Base-by-base conservation (phyloP, 2,797 vertebrate species). In the Ctenopoma kingsleyae region DNA sequence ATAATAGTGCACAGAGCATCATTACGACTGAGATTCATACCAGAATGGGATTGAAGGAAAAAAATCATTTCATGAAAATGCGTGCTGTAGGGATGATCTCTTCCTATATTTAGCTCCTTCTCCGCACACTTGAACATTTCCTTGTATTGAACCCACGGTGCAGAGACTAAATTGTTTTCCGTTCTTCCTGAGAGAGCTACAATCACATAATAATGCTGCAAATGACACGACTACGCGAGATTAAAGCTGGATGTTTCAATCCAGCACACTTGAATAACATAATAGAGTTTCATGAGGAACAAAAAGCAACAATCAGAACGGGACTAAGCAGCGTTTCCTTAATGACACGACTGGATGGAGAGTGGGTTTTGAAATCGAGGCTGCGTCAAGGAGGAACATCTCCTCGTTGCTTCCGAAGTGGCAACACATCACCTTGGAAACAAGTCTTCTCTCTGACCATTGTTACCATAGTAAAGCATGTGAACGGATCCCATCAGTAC, bases 351-450 rank as follows among this genome's bases (percentile, higher is more conserved):
- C 20, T 59, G 56, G 43, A 60, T 51, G 49, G 36, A 71, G 35
- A 17, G 8, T 47, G 48, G 0, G n/a, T 56, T 79, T 57, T 30
- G 1, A 71, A 80, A 69, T 52, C 5, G 12, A 55, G 27, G 68
- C 43, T 0, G 7, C 49, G 17, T 66, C n/a, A 22, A 69, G 49
- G 30, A 40, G 57, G 51, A 74, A 77, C 67, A 15, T 74, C 61
- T 53, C 16, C 61, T 53, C 16, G 23, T 67, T 65, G 47, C 44
- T 47, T 72, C 40, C 27, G 49, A 58, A 58, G 57, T 23, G 32
- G 64, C 30, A 60, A 76, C 64, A 67, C 65, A 66, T 94, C 82
- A 70, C 91, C 86, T 74, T 89, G 89, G 90, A 86, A 92, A 92
- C 89, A 67, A 65, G 78, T 27, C 49, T 56, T 62, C 67, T 70